Conservation (phyloP, 92 coral and sea anemone genomes). For the Plumapathes pennacea region DNA sequence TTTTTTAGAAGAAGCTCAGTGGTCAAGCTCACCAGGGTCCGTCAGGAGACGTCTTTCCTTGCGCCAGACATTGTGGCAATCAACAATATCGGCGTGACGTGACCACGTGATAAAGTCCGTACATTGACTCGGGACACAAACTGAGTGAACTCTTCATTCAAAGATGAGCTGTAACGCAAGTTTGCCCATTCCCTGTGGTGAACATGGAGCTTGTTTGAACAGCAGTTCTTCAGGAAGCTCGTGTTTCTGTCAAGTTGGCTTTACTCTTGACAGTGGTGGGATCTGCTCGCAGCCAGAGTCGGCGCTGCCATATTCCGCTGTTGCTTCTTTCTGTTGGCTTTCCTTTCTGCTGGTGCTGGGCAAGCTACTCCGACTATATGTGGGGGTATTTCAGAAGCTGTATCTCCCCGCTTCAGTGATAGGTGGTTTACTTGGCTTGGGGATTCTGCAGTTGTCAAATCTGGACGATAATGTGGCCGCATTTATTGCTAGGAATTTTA, state of each 20-base stretch:
- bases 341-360: constrained; percentile 74
- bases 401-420: constrained; percentile 81
- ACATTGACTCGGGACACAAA: no score
- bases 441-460: constrained; percentile 49
- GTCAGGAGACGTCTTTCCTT: no score
- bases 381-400: constrained; percentile 72
- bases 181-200: constrained; percentile 55
- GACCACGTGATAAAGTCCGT: no score
- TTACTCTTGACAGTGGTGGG: constrained; percentile 38
- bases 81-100: no score
- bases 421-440: constrained; percentile 63
- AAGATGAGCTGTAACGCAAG: constrained; percentile 61
- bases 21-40: no score
- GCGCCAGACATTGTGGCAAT: no score
- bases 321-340: constrained; percentile 80
- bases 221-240: constrained; percentile 25
- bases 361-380: constrained; percentile 65
- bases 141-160: not conserved
- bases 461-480: constrained; percentile 27
- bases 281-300: constrained; percentile 30
- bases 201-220: constrained; percentile 51
- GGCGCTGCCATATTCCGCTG: constrained; percentile 69
- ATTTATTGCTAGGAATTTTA: constrained; percentile 61
- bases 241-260: constrained; percentile 58
- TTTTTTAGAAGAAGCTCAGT: no score